Evolutionary conservation across 2,113 vertebrate species (phyloP), one percentile per base, ranked within the genome.

Genomic region (Empidonax traillii): DNA sequence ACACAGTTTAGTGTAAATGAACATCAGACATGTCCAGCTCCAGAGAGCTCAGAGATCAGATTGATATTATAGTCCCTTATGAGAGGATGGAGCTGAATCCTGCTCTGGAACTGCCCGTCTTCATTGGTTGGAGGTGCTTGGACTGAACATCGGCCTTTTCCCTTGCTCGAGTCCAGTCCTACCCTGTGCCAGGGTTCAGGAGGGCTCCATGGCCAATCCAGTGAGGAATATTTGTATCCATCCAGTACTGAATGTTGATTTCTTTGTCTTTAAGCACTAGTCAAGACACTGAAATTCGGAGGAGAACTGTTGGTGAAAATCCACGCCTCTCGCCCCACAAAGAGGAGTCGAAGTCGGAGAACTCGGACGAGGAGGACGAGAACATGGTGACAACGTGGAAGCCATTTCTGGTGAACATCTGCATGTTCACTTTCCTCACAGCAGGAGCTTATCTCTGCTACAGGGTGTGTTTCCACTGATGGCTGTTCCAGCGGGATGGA

Each of bases 381-480:
- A 93, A 71, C 84, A 37, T 94, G 43, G 89, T 97, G 75, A 96
- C 97, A 20, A 97, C 97, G 4, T 99, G 99, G 99, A 98, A 98
- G 89, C 98, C 99, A 52, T 97, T 99, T 52, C 95, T 99, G 53
- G 96, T 98, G 97, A 99, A 98, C 23, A 91, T 99, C 88, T 99
- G 99, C 96, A 89, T 99, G 98, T 98, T 98, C 98, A 98, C 99
- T 0, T 98, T 98, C 52, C 97, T 99, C 73, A 98, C 98, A 2
- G 98, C 99, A 8, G 98, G 99, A 59, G 99, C 99, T 35, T 99
- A 99, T 63, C 97, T 98, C 95, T 99, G 98, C 96, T 99, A 99
- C 97, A 98, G 99, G 98, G 98, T 98, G 73, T 99, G 97, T 96
- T 99, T 99, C 95, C 99, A 99, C 69, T 99, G 98, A 99, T 35